Percentiles rank a stretch among this genome's conserved stretches.
Evolutionary conservation across 2,888 invertebrate species (phyloP).

Genomic region (Mellilla xanthometata): DNA sequence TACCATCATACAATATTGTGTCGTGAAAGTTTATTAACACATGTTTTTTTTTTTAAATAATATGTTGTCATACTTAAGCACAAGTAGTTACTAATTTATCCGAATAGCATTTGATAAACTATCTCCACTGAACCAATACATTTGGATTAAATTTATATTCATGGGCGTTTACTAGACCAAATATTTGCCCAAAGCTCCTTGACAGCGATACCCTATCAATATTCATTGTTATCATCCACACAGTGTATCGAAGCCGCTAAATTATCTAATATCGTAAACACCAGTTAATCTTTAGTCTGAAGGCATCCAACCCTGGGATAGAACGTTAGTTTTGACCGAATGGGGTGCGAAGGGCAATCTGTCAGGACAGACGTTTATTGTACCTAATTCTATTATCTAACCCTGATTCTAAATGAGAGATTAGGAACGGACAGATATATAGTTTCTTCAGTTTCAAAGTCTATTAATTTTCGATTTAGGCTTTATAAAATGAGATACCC

Average conservation of each 20-base stretch:
- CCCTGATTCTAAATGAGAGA: not conserved
- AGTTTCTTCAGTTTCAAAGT: too few species aligned
- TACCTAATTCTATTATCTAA: slow-evolving; percentile 24
- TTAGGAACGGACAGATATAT: not conserved
- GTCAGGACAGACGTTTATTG: slow-evolving; percentile 42
- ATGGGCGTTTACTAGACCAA: not conserved
- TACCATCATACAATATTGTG: too few species aligned
- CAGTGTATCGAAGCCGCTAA: slow-evolving; percentile 32
- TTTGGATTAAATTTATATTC: not conserved
- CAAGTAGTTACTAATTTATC: too few species aligned
- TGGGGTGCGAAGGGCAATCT: slow-evolving; percentile 45
- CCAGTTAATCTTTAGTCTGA: slow-evolving; percentile 40
- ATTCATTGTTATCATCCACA: slow-evolving; percentile 8
- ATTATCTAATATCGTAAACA: slow-evolving; percentile 38
- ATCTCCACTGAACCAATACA: not conserved
- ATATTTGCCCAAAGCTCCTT: not conserved
- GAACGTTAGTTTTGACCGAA: slow-evolving; percentile 32
- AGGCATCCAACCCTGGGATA: slow-evolving; percentile 29
- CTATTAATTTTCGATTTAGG: too few species aligned
- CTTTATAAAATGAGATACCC: too few species aligned
- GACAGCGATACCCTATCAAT: slow-evolving; percentile 4
- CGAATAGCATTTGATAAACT: too few species aligned
- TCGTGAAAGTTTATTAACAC: too few species aligned
- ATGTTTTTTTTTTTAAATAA: too few species aligned
- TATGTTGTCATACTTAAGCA: too few species aligned